phyloP scores from a whole-genome alignment of 2,888 invertebrate genomes.

The Copidosoma aretas region DNA sequence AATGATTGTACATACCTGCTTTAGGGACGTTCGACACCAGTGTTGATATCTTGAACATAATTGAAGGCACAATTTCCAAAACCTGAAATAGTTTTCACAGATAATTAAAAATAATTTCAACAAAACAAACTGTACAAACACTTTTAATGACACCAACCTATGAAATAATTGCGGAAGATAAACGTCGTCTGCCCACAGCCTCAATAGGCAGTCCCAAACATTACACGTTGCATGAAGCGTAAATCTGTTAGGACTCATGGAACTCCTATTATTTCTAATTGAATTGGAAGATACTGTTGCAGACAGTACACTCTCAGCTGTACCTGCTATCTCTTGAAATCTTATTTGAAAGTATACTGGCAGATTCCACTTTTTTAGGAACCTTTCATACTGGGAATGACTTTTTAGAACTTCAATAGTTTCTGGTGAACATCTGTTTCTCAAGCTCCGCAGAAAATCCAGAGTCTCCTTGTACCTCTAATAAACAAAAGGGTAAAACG shows the following conservation, averaged over 20 bases:
- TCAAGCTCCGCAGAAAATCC: slow-evolving; percentile 76
- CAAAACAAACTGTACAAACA: slow-evolving; percentile 5
- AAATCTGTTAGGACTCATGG: slow-evolving; percentile 48
- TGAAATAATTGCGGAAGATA: slow-evolving; percentile 80
- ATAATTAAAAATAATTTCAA: slow-evolving; percentile 5
- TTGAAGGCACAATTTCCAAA: slow-evolving; percentile 89
- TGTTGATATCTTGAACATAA: slow-evolving; percentile 79
- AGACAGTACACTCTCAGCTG: slow-evolving; percentile 52
- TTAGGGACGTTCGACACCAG: slow-evolving; percentile 68
- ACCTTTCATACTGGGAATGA: slow-evolving; percentile 77
- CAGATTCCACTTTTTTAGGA: slow-evolving; percentile 88
- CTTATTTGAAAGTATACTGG: slow-evolving; percentile 96
- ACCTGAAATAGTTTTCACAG: slow-evolving; percentile 64
- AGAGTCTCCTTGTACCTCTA: slow-evolving; percentile 80
- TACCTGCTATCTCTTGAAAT: slow-evolving; percentile 90
- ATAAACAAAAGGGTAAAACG: slow-evolving; percentile 14
- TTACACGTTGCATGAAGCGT: slow-evolving; percentile 62
- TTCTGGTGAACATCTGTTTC: slow-evolving; percentile 70
- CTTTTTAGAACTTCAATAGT: slow-evolving; percentile 69
- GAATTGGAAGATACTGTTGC: slow-evolving; percentile 53
- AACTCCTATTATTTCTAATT: slow-evolving; percentile 47
- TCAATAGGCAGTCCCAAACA: slow-evolving; percentile 65
- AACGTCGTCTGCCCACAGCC: slow-evolving; percentile 81
- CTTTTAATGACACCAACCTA: slow-evolving; percentile 51
- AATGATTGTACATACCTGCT: slow-evolving; percentile 44